A percentile compares a stretch with the other conserved stretches of the same genome.
Conservation (phyloP, 2,797 vertebrate genomes). For the Salmo trutta region DNA sequence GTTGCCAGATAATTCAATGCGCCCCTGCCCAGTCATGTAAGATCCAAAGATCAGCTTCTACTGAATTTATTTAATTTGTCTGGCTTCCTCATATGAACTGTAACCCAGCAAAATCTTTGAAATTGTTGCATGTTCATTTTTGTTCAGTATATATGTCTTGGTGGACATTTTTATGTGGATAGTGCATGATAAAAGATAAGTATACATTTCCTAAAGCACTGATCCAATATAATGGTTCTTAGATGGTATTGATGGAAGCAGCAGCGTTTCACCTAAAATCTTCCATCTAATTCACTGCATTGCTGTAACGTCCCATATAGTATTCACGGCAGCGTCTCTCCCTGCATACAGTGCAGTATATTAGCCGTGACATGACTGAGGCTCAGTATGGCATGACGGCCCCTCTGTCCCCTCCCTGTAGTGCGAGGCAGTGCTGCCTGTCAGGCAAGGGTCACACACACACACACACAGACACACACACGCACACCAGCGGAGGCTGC, state of each 20-base stretch:
- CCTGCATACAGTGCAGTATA: conserved; percentile 11
- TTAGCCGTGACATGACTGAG: conserved; percentile 31
- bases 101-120: too few species aligned
- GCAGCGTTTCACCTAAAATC: conserved; percentile 28
- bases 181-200: not conserved
- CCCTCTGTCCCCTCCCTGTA: not conserved
- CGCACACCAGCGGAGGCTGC: too few species aligned
- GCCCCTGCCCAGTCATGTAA: too few species aligned
- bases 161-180: not conserved
- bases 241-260: not conserved
- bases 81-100: too few species aligned
- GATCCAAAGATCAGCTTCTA: too few species aligned
- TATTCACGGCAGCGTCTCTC: not conserved
- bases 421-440: not conserved
- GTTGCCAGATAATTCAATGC: too few species aligned
- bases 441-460: conserved; percentile 1
- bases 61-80: too few species aligned
- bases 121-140: too few species aligned
- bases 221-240: not conserved
- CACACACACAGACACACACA: not conserved
- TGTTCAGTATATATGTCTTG: not conserved
- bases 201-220: not conserved
- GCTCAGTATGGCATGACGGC: not conserved
- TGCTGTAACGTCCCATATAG: conserved; percentile 18
- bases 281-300: conserved; percentile 57